A percentile compares a stretch with the other conserved stretches of the same genome.
Evolutionary conservation across 2,888 invertebrate species (phyloP).

Genomic region (Anorthoa munda): DNA sequence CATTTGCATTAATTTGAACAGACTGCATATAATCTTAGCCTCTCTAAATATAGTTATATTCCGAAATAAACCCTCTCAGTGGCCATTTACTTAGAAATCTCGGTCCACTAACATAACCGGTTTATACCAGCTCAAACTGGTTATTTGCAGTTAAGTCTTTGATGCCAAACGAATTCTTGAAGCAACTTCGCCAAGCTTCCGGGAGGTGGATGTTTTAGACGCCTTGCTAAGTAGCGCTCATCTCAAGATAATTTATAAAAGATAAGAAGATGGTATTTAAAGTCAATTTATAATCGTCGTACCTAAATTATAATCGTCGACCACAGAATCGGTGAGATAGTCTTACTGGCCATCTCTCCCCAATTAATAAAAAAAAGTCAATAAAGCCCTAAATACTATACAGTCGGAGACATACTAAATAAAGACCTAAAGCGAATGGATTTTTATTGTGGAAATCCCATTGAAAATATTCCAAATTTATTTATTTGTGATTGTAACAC

Average conservation of each 20-base stretch:
- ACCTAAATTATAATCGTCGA: too few relatives aligned
- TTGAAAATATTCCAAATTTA: too few relatives aligned
- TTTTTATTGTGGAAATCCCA: too few relatives aligned
- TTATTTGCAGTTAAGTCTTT: slow-evolving; percentile 37
- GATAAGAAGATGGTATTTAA: too few relatives aligned
- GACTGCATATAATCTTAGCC: slow-evolving; percentile 52
- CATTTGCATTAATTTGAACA: neutral
- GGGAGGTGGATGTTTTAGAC: slow-evolving; percentile 51
- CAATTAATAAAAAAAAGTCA: too few relatives aligned
- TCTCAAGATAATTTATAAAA: slow-evolving; percentile 1
- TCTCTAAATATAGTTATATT: slow-evolving; percentile 45
- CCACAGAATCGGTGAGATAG: too few relatives aligned
- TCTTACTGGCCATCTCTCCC: too few relatives aligned
- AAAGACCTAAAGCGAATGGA: too few relatives aligned
- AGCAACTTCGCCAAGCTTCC: slow-evolving; percentile 50
- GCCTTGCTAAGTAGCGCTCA: neutral
- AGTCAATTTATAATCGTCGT: too few relatives aligned
- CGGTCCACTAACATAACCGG: slow-evolving; percentile 28
- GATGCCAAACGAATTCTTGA: slow-evolving; percentile 55
- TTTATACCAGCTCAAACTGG: slow-evolving; percentile 29
- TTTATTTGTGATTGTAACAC: too few relatives aligned
- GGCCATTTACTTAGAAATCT: slow-evolving; percentile 31
- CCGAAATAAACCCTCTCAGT: slow-evolving; percentile 1
- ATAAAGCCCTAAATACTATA: too few relatives aligned
- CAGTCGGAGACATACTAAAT: too few relatives aligned